A percentile compares a stretch with the other conserved stretches of the same genome.
Evolutionary conservation across 2,888 invertebrate genomes (phyloP).

Genomic region (Vannuccia rotundouncinata): DNA sequence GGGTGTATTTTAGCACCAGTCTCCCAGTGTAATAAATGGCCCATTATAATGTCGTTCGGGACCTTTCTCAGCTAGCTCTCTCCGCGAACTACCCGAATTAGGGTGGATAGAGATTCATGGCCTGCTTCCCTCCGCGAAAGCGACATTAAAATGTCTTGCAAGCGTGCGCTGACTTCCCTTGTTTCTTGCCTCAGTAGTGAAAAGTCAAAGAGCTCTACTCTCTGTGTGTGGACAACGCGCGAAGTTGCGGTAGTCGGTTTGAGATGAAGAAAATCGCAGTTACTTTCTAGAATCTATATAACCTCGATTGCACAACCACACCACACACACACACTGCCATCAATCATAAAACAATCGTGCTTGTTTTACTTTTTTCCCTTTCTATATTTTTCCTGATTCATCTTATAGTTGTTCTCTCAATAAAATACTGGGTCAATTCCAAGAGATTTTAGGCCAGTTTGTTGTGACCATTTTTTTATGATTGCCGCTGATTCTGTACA

Average conservation of each 20-base stretch:
- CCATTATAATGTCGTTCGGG: slow-evolving; percentile 14
- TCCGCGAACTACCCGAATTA: not conserved
- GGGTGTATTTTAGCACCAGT: not conserved
- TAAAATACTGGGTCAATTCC: too few species aligned
- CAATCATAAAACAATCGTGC: slow-evolving; percentile 2
- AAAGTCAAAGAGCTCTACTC: not conserved
- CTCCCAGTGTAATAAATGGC: slow-evolving; percentile 4
- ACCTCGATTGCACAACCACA: slow-evolving; percentile 4
- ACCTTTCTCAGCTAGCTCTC: not conserved
- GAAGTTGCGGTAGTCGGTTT: too few species aligned
- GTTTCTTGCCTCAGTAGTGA: not conserved
- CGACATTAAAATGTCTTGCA: slow-evolving; percentile 13
- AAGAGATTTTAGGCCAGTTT: too few species aligned
- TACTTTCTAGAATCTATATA: not conserved
- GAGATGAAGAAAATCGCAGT: too few species aligned
- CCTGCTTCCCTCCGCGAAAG: not conserved
- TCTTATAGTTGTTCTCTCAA: too few species aligned
- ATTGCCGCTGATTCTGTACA: too few species aligned
- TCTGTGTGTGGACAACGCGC: too few species aligned
- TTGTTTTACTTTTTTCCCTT: not conserved
- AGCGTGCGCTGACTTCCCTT: not conserved
- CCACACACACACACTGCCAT: not conserved
- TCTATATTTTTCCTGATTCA: not conserved
- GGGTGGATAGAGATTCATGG: slow-evolving; percentile 16
- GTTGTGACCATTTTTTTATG: too few species aligned